Conservation (phyloP, 2,113 vertebrate genomes). For the Jaculus jaculus region DNA sequence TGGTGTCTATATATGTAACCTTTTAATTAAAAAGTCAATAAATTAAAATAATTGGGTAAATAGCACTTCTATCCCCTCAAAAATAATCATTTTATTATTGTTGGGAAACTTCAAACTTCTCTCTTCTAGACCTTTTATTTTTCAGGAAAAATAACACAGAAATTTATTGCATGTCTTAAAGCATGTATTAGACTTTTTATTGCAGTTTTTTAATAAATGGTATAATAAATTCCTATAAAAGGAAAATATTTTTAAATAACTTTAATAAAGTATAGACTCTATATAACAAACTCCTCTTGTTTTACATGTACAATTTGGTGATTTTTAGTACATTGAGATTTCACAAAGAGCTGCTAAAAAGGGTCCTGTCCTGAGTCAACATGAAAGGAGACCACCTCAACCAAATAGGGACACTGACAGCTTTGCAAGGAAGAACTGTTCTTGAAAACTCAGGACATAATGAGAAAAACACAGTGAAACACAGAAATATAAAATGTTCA, state of each 20-base stretch:
- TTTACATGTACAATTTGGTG: not conserved
- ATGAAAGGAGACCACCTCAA: not conserved
- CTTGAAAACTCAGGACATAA: not conserved
- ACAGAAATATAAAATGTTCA: not conserved
- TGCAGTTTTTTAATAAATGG: too few species aligned
- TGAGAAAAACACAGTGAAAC: not conserved
- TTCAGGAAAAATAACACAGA: too few species aligned
- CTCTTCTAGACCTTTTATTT: too few species aligned
- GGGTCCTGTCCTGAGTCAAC: not conserved
- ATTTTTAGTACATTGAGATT: not conserved
- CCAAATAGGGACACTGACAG: not conserved
- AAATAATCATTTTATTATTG: too few species aligned
- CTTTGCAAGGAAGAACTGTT: not conserved
- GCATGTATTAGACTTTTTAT: too few species aligned
- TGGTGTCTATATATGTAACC: too few species aligned
- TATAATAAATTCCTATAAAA: too few species aligned
- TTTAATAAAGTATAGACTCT: not conserved
- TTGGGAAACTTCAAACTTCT: too few species aligned
- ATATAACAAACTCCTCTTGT: not conserved
- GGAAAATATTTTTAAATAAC: not conserved
- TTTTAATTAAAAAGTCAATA: too few species aligned
- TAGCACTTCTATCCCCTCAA: too few species aligned
- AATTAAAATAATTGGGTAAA: too few species aligned
- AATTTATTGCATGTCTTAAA: too few species aligned
- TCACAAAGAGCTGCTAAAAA: not conserved